Percentiles rank a stretch among this genome's conserved stretches.
phyloP scores from a whole-genome alignment of 2,113 vertebrate species.

The Scartelaos histophorus region DNA sequence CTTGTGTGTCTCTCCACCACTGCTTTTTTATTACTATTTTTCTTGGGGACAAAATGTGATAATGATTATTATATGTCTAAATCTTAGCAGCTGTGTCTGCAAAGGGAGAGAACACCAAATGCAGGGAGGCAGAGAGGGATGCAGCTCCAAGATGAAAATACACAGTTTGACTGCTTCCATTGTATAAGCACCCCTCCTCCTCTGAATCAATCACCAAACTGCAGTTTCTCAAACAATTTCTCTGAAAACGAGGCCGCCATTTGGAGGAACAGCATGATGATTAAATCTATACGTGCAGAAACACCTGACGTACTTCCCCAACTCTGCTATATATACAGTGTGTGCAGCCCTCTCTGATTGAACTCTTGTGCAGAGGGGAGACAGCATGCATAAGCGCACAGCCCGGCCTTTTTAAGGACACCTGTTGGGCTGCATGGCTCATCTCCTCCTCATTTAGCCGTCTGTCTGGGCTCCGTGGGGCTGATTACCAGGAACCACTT shows the following conservation, averaged over 20 bases:
- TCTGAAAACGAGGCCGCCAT: slow-evolving; percentile 31
- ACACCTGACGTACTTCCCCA: slow-evolving; percentile 19
- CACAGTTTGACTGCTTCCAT: slow-evolving; percentile 50
- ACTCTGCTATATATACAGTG: slow-evolving; percentile 32
- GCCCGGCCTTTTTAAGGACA: slow-evolving; percentile 70
- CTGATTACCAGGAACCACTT: slow-evolving; percentile 75
- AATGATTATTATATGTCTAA: slow-evolving; percentile 58
- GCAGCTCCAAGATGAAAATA: slow-evolving; percentile 40
- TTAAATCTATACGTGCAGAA: slow-evolving; percentile 53
- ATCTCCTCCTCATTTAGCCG: slow-evolving; percentile 74
- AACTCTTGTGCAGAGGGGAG: slow-evolving; percentile 35
- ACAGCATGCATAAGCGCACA: slow-evolving; percentile 40
- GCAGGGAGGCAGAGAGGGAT: slow-evolving; percentile 32
- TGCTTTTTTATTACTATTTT: slow-evolving; percentile 49
- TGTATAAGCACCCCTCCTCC: slow-evolving; percentile 26
- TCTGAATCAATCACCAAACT: slow-evolving; percentile 47
- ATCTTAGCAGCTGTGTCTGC: slow-evolving; percentile 54
- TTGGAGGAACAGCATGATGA: slow-evolving; percentile 49
- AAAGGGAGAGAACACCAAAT: slow-evolving; percentile 26
- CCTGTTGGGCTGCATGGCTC: slow-evolving; percentile 75
- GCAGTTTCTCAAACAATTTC: slow-evolving; percentile 53
- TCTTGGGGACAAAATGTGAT: slow-evolving; percentile 62
- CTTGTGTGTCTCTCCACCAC: slow-evolving; percentile 40
- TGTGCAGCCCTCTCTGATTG: slow-evolving; percentile 30
- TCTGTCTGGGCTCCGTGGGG: slow-evolving; percentile 72